Evolutionary conservation across 2,888 invertebrate species (phyloP).

Genomic region (Crioceris asparagi): DNA sequence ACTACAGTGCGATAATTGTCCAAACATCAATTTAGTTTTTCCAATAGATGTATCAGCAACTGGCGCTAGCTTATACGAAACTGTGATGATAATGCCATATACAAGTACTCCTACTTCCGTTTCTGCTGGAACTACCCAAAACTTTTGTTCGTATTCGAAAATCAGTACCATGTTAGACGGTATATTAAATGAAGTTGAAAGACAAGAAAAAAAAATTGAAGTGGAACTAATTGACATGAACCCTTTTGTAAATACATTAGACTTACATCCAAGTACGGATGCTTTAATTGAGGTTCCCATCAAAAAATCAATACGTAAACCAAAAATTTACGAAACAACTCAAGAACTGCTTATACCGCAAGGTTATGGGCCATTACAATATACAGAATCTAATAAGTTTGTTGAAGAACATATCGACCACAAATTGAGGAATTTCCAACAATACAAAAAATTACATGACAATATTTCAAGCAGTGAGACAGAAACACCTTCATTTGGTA

Average conservation of each 20-base stretch:
- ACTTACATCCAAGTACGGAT: conserved; percentile 33
- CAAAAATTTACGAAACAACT: conserved; percentile 30
- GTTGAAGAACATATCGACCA: not conserved
- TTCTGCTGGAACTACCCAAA: too few relatives aligned
- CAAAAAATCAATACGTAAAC: conserved; percentile 29
- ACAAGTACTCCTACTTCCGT: too few relatives aligned
- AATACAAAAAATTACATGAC: conserved; percentile 6
- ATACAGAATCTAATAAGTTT: not conserved
- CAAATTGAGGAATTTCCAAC: not conserved
- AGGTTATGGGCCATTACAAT: not conserved
- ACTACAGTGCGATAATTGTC: too few relatives aligned
- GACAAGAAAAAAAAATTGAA: conserved; percentile 32
- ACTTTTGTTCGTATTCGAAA: conserved; percentile 36
- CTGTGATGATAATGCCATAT: too few relatives aligned
- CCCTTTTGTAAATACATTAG: conserved; percentile 32
- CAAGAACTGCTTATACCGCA: conserved; percentile 27
- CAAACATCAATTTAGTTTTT: too few relatives aligned
- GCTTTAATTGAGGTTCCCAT: conserved; percentile 37
- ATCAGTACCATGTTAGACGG: conserved; percentile 37
- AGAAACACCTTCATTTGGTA: conserved; percentile 5
- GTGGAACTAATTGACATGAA: conserved; percentile 28
- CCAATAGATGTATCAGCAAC: too few relatives aligned
- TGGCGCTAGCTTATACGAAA: too few relatives aligned
- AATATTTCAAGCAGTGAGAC: conserved; percentile 15
- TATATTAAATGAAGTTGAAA: conserved; percentile 37